These are phyloP conservation scores for Beroe ovata DNA, from an alignment of 37 sponge, comb jelly and placozoan species.

Conservation along the genomic window DNA sequence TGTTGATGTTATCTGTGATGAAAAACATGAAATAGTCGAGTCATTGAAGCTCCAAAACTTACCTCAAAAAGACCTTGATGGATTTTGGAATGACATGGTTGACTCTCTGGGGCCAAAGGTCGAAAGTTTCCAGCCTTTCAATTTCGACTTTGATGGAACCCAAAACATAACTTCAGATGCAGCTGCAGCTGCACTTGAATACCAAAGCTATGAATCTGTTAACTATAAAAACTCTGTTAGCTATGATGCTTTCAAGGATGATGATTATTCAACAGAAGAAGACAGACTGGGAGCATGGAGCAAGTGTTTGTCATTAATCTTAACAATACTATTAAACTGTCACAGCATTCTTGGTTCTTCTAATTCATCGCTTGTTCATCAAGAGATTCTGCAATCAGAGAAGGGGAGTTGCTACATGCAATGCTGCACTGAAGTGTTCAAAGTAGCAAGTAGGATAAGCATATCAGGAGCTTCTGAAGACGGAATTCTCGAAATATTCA, in stretches of 20 bases:
- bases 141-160: neutral
- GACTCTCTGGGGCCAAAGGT: conserved; percentile 32
- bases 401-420: conserved; percentile 28
- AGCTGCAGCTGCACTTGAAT: neutral
- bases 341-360: neutral
- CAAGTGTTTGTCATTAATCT: conserved; percentile 27
- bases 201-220: neutral
- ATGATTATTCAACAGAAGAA: neutral
- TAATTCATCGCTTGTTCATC: neutral
- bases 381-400: conserved; percentile 6
- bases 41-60: conserved; percentile 7
- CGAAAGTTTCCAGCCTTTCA: neutral
- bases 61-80: conserved; percentile 48
- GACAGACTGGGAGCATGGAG: conserved; percentile 61
- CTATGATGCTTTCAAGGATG: conserved; percentile 53
- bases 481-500: conserved; percentile 55
- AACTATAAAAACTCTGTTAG: neutral
- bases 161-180: neutral
- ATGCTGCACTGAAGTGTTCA: conserved; percentile 49
- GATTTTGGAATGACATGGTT: conserved; percentile 68
- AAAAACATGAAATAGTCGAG: neutral
- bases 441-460: conserved; percentile 43
- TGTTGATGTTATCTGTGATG: neutral
- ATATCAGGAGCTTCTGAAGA: conserved; percentile 2
- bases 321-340: conserved; percentile 20